phyloP scores from a whole-genome alignment of 1,140 invertebrate genomes.

The Triops cancriformis region DNA sequence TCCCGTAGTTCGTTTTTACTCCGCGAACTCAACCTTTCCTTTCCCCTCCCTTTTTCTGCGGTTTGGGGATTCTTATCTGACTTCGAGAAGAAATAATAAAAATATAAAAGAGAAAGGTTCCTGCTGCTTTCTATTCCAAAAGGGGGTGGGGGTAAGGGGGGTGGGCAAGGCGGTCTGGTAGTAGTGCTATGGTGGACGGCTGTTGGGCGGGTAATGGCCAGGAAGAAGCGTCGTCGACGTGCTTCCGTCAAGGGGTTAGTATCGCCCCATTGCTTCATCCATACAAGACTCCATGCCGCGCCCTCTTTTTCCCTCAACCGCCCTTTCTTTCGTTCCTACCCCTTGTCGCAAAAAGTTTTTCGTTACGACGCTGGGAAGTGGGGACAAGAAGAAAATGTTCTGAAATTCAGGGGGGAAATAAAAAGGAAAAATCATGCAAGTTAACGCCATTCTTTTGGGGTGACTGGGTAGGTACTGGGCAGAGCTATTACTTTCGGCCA shows the following conservation, averaged over 20 bases:
- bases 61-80: too few relatives aligned
- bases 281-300: neutral
- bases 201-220: slow-evolving; percentile 22
- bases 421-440: too few relatives aligned
- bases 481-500: too few relatives aligned
- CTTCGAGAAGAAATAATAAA: neutral
- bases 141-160: neutral
- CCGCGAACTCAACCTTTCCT: neutral
- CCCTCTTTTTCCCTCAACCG: slow-evolving; percentile 2
- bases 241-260: slow-evolving; percentile 22
- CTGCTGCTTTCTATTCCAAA: slow-evolving; percentile 16
- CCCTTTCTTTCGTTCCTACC: too few relatives aligned
- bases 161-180: too few relatives aligned
- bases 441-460: too few relatives aligned
- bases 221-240: slow-evolving; percentile 21
- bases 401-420: too few relatives aligned
- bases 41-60: neutral
- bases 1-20: neutral
- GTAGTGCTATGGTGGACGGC: neutral
- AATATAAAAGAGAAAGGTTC: slow-evolving; percentile 17
- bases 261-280: slow-evolving; percentile 19
- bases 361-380: too few relatives aligned
- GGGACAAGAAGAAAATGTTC: too few relatives aligned
- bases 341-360: too few relatives aligned
- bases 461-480: too few relatives aligned